Base-by-base conservation (phyloP, 2,888 invertebrate genomes). In the Platycheirus rosarum region DNA sequence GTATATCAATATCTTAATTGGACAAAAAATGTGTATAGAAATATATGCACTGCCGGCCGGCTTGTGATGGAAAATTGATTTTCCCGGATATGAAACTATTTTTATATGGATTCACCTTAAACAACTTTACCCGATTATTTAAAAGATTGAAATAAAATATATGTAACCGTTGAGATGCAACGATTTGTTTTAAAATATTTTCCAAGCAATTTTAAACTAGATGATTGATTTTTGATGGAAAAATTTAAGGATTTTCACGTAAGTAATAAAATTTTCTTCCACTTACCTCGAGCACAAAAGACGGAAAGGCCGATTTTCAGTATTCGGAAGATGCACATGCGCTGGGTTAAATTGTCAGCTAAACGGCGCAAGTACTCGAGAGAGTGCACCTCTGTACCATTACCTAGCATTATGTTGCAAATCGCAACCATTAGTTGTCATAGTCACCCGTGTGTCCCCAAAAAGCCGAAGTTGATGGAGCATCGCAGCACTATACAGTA, bases 211-310 rank as follows among this genome's bases (percentile, higher is more conserved):
- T 74, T 60, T 53, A 13, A 55, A 40, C n/a, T 78, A 65, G 78
- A 84, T 78, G 84, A 62, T 65, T 73, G 44, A 69, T 14, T 68
- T 73, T 77, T 51, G 46, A 2, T 29, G 16, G 40, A 65, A 85
- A 85, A 86, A 85, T 86, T 87, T 85, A 71, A 77, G 82, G 87
- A 88, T 88, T 88, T 87, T 86, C 84, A 84, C 77, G 85, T 85
- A 84, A 86, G 85, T 84, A 85, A 85, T 85, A 86, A 86, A 86
- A 86, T 85, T 86, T 84, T 86, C 86, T 87, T 87, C 88, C 89
- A 90, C 90, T 90, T 90, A 90, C 90, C 88, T 88, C 88, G 89
- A 90, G 88, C 88, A 87, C 89, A 88, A 88, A 89, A 89, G 88
- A 88, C 89, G 89, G 89, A 90, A 90, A 90, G 90, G 87, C 88